Percentiles rank a stretch among this genome's conserved stretches.
Evolutionary conservation across 1,140 invertebrate genomes (phyloP).

Genomic region (Cotesia vestalis): DNA sequence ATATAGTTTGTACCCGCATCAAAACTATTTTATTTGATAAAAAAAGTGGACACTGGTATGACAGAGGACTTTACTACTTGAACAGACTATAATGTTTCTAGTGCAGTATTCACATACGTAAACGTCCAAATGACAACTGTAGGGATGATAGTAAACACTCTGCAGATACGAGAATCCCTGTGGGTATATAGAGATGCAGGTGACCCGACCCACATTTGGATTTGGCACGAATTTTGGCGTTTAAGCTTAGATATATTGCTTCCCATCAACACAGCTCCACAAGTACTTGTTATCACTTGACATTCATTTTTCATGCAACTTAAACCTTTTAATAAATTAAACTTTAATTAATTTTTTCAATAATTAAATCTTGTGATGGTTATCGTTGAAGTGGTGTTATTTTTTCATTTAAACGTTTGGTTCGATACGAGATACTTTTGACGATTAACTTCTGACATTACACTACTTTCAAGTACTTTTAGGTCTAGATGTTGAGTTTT

Average conservation of each 20-base stretch:
- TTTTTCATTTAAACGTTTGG: neutral
- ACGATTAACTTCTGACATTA: neutral
- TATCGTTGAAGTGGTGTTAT: neutral
- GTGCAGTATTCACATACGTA: neutral
- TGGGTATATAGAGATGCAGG: constrained; percentile 53
- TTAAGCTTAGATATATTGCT: constrained; percentile 7
- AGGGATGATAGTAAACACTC: constrained; percentile 24
- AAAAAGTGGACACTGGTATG: too few relatives aligned
- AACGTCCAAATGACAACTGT: neutral
- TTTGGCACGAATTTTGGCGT: constrained; percentile 54
- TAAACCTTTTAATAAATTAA: neutral
- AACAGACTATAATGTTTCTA: neutral
- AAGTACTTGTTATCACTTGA: neutral
- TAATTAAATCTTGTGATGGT: neutral
- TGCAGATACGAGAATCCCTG: constrained; percentile 43
- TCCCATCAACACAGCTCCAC: neutral
- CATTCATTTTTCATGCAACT: neutral
- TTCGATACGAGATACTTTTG: neutral
- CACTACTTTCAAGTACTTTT: constrained; percentile 2
- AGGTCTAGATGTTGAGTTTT: neutral
- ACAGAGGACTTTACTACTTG: too few relatives aligned
- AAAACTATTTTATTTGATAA: too few relatives aligned
- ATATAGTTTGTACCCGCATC: too few relatives aligned
- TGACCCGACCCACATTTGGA: constrained; percentile 59
- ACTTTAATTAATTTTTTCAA: neutral